A percentile compares a stretch with the other conserved stretches of the same genome.
Conservation (phyloP, 2,113 vertebrate species). For the Synchiropus splendidus region DNA sequence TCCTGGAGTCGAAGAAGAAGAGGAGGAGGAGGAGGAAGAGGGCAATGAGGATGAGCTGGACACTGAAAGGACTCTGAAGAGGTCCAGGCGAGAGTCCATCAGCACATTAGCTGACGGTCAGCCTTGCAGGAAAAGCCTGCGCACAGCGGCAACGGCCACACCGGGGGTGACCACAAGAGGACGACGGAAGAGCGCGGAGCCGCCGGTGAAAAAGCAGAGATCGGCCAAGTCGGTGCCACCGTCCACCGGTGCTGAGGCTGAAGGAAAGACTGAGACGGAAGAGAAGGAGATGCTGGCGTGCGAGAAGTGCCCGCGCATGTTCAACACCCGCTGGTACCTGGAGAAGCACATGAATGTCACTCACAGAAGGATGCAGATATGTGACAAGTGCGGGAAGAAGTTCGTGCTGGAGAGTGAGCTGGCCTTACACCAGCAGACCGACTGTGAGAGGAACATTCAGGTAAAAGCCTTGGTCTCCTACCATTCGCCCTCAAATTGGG, state of each 20-base stretch:
- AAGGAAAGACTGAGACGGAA: slow-evolving; percentile 70
- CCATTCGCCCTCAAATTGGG: neutral
- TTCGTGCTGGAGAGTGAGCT: slow-evolving; percentile 98
- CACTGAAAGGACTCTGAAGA: slow-evolving; percentile 72
- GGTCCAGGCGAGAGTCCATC: slow-evolving; percentile 8
- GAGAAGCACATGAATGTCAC: slow-evolving; percentile 99
- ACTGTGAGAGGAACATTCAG: slow-evolving; percentile 99
- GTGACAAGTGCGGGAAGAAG: slow-evolving; percentile 98
- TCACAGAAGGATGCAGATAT: slow-evolving; percentile 97
- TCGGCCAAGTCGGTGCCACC: slow-evolving; percentile 48
- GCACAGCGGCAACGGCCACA: slow-evolving; percentile 57
- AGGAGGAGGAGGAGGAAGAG: slow-evolving; percentile 57
- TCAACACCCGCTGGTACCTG: slow-evolving; percentile 98
- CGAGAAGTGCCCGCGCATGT: slow-evolving; percentile 96
- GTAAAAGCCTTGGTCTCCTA: slow-evolving; percentile 52
- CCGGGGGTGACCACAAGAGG: slow-evolving; percentile 78
- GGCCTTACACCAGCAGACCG: slow-evolving; percentile 97
- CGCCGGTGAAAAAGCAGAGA: slow-evolving; percentile 76
- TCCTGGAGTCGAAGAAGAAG: slow-evolving; percentile 36
- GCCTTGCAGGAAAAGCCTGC: slow-evolving; percentile 66
- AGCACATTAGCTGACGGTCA: slow-evolving; percentile 20
- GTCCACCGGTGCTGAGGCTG: slow-evolving; percentile 13
- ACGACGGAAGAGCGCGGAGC: slow-evolving; percentile 74
- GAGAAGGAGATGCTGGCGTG: slow-evolving; percentile 94
- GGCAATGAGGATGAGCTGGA: slow-evolving; percentile 76